phyloP scores from a whole-genome alignment of 2,888 invertebrate genomes.

The Monopis laevigella region DNA sequence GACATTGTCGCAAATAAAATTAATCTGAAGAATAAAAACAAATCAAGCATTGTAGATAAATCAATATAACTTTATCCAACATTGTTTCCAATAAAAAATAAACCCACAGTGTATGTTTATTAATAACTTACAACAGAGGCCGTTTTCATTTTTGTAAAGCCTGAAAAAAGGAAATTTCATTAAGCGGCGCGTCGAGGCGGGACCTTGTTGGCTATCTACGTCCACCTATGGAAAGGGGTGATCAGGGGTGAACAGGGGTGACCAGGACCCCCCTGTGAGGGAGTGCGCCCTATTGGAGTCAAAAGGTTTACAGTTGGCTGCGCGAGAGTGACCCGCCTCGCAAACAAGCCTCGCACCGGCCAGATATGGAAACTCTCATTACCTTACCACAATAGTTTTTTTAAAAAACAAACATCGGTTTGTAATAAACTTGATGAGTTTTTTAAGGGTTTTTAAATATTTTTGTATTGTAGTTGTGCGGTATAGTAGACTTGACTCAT shows the following conservation, averaged over 20 bases:
- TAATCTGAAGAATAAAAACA: too few species aligned
- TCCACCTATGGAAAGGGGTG: not conserved
- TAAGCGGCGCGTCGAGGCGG: slow-evolving; percentile 62
- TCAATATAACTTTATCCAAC: too few species aligned
- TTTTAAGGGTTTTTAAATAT: too few species aligned
- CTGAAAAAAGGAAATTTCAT: slow-evolving; percentile 56
- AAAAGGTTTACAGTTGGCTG: slow-evolving; percentile 64
- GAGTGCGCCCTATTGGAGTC: slow-evolving; percentile 52
- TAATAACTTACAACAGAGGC: not conserved
- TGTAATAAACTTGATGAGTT: too few species aligned
- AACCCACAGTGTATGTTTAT: too few species aligned
- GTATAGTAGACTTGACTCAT: too few species aligned
- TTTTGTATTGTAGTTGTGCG: too few species aligned
- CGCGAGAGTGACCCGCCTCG: slow-evolving; percentile 65
- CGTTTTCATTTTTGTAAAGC: not conserved
- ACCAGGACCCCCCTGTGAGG: slow-evolving; percentile 25
- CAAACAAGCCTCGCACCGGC: slow-evolving; percentile 45
- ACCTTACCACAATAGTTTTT: slow-evolving; percentile 4
- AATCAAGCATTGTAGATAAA: too few species aligned
- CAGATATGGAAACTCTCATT: slow-evolving; percentile 34
- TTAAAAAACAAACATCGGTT: too few species aligned
- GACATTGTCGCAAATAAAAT: too few species aligned
- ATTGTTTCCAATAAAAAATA: too few species aligned
- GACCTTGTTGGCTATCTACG: slow-evolving; percentile 36
- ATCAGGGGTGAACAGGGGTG: slow-evolving; percentile 14